phyloP scores from a whole-genome alignment of 1,140 invertebrate species.

The Diabrotica undecimpunctata region DNA sequence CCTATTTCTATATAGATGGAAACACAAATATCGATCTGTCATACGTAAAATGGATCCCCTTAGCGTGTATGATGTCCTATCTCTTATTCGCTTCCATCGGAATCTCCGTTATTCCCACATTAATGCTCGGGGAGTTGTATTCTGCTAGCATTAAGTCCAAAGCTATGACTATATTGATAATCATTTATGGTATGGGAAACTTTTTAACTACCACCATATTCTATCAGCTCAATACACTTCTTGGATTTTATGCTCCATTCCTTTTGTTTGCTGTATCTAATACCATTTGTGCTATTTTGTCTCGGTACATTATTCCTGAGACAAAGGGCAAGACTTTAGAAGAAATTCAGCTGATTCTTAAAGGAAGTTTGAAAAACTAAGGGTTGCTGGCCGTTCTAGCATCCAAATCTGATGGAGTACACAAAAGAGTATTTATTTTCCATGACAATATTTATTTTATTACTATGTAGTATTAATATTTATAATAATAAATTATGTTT shows the following conservation, averaged over 20 bases:
- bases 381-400: no score
- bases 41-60: conserved; percentile 39
- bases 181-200: conserved; percentile 26
- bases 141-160: conserved; percentile 38
- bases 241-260: conserved; percentile 71
- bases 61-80: conserved; percentile 34
- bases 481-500: no score
- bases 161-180: conserved; percentile 30
- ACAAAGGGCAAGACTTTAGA: conserved; percentile 55
- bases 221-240: conserved; percentile 45
- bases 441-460: no score
- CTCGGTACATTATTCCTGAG: conserved; percentile 81
- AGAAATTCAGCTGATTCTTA: no score
- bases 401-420: no score
- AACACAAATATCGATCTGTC: conserved; percentile 28
- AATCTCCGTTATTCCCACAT: conserved; percentile 33
- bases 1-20: conserved; percentile 44
- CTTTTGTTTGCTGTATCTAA: conserved; percentile 78
- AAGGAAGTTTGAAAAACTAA: no score
- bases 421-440: no score
- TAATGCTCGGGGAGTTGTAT: conserved; percentile 42
- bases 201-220: conserved; percentile 45
- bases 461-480: no score
- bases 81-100: conserved; percentile 34
- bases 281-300: conserved; percentile 69